These are phyloP conservation scores for Ceriagrion tenellum DNA, from an alignment of 2,888 invertebrate species.

Conservation along the genomic window DNA sequence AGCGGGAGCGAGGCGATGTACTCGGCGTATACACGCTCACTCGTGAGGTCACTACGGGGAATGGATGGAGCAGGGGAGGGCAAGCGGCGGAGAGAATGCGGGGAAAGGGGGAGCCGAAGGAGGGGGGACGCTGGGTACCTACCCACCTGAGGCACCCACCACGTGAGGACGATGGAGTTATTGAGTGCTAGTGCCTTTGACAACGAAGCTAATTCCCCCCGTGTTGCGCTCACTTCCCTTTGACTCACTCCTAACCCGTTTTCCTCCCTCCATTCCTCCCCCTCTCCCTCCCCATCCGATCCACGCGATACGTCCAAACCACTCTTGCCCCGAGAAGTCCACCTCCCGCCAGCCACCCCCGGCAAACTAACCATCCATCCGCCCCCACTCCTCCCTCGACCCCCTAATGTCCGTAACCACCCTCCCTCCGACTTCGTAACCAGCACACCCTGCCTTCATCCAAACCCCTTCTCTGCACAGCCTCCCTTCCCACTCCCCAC, in stretches of 20 bases:
- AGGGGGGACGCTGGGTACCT: too few species aligned
- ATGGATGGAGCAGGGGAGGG: background rate
- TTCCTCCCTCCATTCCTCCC: background rate
- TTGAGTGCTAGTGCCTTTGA: slow-evolving; percentile 62
- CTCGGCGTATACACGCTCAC: background rate
- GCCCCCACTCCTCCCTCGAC: background rate
- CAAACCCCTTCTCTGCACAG: too few species aligned
- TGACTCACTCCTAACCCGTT: slow-evolving; percentile 44
- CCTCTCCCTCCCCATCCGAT: background rate
- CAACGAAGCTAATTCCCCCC: slow-evolving; percentile 60
- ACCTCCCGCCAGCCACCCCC: background rate
- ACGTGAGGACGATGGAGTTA: slow-evolving; percentile 51
- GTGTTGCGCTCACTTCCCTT: slow-evolving; percentile 52
- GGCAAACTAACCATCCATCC: background rate
- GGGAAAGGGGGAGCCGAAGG: background rate
- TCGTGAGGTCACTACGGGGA: background rate
- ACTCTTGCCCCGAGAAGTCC: slow-evolving; percentile 7
- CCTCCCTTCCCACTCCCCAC: background rate
- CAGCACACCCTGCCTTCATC: background rate
- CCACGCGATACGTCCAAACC: slow-evolving; percentile 23
- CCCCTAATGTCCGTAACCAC: background rate
- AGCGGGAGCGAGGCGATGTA: background rate
- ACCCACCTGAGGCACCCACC: background rate
- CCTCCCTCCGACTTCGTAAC: background rate
- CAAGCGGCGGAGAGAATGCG: too few species aligned